A percentile compares a stretch with the other conserved stretches of the same genome.
Evolutionary conservation across 2,888 invertebrate species (phyloP).

Genomic region (Caenorhabditis imperialis): DNA sequence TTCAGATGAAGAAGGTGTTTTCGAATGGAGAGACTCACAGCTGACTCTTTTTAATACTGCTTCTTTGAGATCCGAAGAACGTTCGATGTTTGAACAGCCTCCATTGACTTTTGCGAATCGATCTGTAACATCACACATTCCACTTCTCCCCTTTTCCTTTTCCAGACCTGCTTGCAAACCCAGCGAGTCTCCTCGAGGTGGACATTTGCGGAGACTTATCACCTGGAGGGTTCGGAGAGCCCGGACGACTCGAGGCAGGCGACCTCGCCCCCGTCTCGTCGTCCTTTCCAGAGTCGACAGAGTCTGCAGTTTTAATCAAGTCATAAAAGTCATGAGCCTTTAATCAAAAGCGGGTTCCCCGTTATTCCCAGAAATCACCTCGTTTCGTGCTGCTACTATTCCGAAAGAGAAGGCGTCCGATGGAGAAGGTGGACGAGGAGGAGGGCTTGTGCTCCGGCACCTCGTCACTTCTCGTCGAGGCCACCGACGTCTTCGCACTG

Average conservation of each 20-base stretch:
- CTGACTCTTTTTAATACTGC: conserved; percentile 55
- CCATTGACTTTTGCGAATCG: conserved; percentile 64
- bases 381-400: conserved; percentile 40
- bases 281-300: conserved; percentile 45
- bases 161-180: conserved; percentile 51
- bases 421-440: conserved; percentile 33
- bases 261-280: conserved; percentile 45
- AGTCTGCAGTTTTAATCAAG: conserved; percentile 16
- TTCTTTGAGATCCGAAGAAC: conserved; percentile 60
- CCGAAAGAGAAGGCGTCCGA: conserved; percentile 42
- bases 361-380: conserved; percentile 18
- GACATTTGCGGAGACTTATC: conserved; percentile 39
- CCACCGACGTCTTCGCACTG: conserved; percentile 41
- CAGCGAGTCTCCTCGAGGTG: conserved; percentile 33
- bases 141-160: too few relatives aligned
- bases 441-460: conserved; percentile 34
- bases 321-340: too few relatives aligned
- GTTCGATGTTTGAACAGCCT: conserved; percentile 64
- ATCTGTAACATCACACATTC: too few relatives aligned
- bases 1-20: too few relatives aligned
- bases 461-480: conserved; percentile 40
- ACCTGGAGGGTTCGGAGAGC: conserved; percentile 43
- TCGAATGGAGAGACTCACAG: too few relatives aligned
- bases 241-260: conserved; percentile 34
- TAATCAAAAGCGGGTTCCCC: not conserved